phyloP scores from a whole-genome alignment of 2,797 vertebrate species.

The Carduelis carduelis region DNA sequence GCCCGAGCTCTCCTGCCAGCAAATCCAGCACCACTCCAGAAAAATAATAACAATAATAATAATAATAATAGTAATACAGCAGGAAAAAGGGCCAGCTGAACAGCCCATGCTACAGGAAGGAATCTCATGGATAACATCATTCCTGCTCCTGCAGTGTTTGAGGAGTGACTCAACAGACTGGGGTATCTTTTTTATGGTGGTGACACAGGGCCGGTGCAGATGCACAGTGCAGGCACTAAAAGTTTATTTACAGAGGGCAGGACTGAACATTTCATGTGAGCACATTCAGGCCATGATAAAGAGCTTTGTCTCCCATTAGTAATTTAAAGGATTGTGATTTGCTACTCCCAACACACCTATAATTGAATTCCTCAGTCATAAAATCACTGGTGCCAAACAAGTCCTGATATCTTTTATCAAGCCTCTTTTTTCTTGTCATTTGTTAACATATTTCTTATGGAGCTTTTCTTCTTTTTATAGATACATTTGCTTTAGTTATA shows the following conservation, averaged over 20 bases:
- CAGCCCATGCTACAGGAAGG: neutral
- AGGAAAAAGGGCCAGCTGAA: neutral
- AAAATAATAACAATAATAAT: neutral
- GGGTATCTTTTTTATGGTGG: neutral
- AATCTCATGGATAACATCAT: neutral
- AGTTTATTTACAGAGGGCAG: constrained; percentile 71
- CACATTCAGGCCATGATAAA: constrained; percentile 68
- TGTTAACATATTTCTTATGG: constrained; percentile 71
- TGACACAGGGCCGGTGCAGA: neutral
- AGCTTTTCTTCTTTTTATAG: constrained; percentile 77
- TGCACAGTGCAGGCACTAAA: neutral
- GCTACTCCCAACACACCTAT: constrained; percentile 80
- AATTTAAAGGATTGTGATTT: constrained; percentile 79
- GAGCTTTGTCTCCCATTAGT: constrained; percentile 71
- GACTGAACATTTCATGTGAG: constrained; percentile 64
- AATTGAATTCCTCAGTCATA: constrained; percentile 84
- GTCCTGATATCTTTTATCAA: constrained; percentile 74
- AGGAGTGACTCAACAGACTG: neutral
- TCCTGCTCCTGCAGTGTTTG: neutral
- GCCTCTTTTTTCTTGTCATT: constrained; percentile 58
- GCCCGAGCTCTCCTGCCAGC: neutral
- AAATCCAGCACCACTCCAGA: neutral
- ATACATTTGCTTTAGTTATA: constrained; percentile 79
- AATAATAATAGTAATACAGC: neutral
- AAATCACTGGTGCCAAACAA: constrained; percentile 75